Conservation (phyloP, 2,797 vertebrate species). For the Microtus californicus region DNA sequence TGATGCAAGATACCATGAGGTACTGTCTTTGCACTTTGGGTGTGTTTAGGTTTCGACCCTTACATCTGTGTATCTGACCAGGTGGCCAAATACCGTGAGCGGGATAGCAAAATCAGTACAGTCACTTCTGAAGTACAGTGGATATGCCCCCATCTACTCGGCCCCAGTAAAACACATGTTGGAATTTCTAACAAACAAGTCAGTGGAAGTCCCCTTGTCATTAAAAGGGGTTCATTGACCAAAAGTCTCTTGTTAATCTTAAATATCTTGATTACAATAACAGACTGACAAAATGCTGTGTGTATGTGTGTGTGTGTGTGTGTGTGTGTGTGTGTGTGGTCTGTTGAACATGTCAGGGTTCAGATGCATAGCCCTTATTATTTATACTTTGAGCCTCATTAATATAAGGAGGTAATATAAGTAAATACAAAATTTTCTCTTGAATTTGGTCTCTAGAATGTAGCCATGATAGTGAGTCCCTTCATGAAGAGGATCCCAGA, state of each 20-base stretch:
- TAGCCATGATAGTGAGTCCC: conserved; percentile 41
- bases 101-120: not conserved
- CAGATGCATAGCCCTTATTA: not conserved
- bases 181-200: conserved; percentile 6
- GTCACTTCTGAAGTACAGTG: not conserved
- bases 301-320: not conserved
- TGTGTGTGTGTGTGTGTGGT: too few relatives aligned
- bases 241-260: not conserved
- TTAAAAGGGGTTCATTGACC: not conserved
- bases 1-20: conserved; percentile 98
- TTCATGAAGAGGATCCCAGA: conserved; percentile 18
- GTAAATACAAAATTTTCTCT: conserved; percentile 53
- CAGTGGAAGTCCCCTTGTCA: conserved; percentile 16
- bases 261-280: not conserved
- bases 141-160: not conserved
- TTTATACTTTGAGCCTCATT: conserved; percentile 5
- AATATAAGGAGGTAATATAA: conserved; percentile 1
- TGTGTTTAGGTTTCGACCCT: not conserved
- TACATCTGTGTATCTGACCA: not conserved
- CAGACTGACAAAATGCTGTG: not conserved
- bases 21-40: conserved; percentile 76
- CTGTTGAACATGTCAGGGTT: not conserved
- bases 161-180: not conserved
- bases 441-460: not conserved
- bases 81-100: not conserved